Percentiles rank a stretch among this genome's conserved stretches.
phyloP scores from a whole-genome alignment of 2,888 invertebrate genomes.

The Tipula lateralis region DNA sequence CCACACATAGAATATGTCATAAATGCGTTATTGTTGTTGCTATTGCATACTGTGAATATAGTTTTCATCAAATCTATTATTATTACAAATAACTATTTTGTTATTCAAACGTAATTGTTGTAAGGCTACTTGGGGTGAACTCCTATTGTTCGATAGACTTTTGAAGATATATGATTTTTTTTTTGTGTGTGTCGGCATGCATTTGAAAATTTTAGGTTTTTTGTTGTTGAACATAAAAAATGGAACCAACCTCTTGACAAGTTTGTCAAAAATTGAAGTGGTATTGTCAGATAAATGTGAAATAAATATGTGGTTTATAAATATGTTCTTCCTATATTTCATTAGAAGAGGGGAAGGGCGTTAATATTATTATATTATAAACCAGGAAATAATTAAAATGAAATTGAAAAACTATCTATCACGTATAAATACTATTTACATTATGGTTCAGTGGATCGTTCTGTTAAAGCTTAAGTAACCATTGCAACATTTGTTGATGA shows the following conservation, averaged over 20 bases:
- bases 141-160: background rate
- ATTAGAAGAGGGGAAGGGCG: too few species aligned
- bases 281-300: background rate
- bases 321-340: background rate
- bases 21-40: background rate
- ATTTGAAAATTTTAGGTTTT: background rate
- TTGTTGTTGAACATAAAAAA: background rate
- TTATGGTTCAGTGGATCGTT: too few species aligned
- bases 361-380: too few species aligned
- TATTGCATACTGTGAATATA: background rate
- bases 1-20: slow-evolving; percentile 11
- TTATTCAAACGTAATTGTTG: slow-evolving; percentile 4
- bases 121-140: slow-evolving; percentile 24
- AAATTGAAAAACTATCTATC: too few species aligned
- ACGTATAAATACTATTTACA: too few species aligned
- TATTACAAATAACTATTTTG: slow-evolving; percentile 24
- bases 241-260: slow-evolving; percentile 11
- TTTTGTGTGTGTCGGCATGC: background rate
- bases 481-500: too few species aligned
- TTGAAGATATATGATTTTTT: slow-evolving; percentile 4
- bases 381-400: too few species aligned
- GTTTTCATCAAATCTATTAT: background rate
- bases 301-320: background rate
- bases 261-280: background rate
- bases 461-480: too few species aligned